Evolutionary conservation across 2,888 invertebrate species (phyloP).

Genomic region (Girardia tigrina): DNA sequence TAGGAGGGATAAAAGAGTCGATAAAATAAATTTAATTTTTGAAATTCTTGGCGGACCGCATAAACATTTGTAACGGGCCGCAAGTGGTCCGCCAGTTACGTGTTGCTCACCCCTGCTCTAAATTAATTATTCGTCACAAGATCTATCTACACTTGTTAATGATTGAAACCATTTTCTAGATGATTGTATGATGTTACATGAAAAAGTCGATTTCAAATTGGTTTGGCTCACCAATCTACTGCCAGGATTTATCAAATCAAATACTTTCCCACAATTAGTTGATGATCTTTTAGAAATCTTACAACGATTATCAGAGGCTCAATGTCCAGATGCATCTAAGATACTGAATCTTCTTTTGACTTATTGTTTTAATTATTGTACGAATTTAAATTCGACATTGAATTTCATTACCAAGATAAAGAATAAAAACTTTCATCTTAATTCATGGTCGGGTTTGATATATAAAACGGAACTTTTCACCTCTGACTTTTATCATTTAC

Average conservation of each 20-base stretch:
- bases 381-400: background rate
- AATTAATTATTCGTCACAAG: no score
- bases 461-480: background rate
- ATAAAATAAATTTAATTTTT: no score
- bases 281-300: background rate
- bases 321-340: background rate
- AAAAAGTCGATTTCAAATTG: constrained; percentile 5
- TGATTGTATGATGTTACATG: background rate
- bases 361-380: background rate
- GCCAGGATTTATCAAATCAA: background rate
- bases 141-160: no score
- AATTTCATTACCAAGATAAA: background rate
- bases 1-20: no score
- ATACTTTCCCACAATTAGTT: background rate
- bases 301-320: background rate
- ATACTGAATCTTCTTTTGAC: background rate
- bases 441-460: background rate
- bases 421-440: constrained; percentile 7
- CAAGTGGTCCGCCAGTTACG: no score
- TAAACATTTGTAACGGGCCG: no score
- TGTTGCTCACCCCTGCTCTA: no score
- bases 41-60: no score
- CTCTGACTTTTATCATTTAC: background rate
- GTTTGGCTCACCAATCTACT: background rate
- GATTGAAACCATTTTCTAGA: no score